Base-by-base conservation (phyloP, 2,797 vertebrate species). In the Alosa sapidissima region DNA sequence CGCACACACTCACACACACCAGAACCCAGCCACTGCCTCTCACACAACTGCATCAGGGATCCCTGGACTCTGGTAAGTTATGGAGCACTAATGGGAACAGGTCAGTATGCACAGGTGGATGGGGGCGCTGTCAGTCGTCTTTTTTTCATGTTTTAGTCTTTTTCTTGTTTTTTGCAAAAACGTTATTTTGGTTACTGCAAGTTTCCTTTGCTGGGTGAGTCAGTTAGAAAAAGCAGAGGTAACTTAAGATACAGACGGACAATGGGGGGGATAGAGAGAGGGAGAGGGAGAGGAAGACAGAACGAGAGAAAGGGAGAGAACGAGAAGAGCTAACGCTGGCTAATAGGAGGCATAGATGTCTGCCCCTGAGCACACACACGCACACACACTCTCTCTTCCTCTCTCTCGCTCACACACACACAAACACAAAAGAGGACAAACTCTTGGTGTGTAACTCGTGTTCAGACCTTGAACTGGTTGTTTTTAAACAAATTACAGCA, bases 161-260 rank as follows among this genome's bases (percentile, higher is more conserved):
- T 72, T 72, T 72, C 10, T 33, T 41, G 36, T 4, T 41, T 75
- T 75, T 45, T 41, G 33, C 33, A 75, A 75, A 75, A 36, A 75
- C 14, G 68, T 75, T 45, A 75, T 36, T 68, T 65, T 75, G 68
- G 36, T 75, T 41, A 75, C 33, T 75, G 68, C 68, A 75, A 28
- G 68, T 41, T 5, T 75, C 33, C 68, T 36, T 72, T 33, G 65
- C 28, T 75, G 68, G 68, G 68, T 36, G 33, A 41, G 68, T 72
- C 13, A 75, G 68, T 75, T 75, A 75, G 33, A 75, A 68, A 41
- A 75, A 41, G 68, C 68, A 19, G 62, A 68, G 24, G 62, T 68
- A 28, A 28, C 62, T 21, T 10, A 11, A 33, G 10, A 68, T 24
- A 11, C 9, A 68, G 24, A 33, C 7, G 11, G 24, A 68, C 4